Conservation (phyloP, 1,140 invertebrate genomes). For the Drosophila funebris region DNA sequence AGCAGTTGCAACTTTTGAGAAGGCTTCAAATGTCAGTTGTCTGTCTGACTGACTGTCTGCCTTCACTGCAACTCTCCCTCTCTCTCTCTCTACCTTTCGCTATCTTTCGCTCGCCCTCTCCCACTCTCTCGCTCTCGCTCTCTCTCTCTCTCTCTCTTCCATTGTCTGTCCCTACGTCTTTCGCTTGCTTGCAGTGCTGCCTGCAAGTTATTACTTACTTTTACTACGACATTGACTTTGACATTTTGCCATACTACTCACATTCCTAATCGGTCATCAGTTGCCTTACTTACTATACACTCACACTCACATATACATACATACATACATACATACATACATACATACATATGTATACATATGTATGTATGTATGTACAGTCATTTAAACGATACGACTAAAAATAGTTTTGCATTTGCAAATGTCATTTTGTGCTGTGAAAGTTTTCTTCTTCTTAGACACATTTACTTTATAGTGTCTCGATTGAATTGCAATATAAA, state of each 20-base stretch:
- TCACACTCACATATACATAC: background rate
- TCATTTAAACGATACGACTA: background rate
- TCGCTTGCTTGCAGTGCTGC: slow-evolving; percentile 2
- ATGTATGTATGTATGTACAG: background rate
- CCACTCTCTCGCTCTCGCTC: background rate
- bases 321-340: background rate
- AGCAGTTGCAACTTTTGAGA: background rate
- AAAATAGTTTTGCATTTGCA: background rate
- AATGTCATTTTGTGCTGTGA: background rate
- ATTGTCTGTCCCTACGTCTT: background rate
- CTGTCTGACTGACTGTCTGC: background rate
- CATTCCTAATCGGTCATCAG: slow-evolving; percentile 7
- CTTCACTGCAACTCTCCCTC: background rate
- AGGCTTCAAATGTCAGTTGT: background rate
- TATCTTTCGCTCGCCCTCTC: background rate
- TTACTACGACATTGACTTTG: slow-evolving; percentile 13
- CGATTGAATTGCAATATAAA: background rate
- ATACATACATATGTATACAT: background rate
- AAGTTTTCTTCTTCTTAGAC: too few species aligned
- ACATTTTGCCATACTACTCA: background rate
- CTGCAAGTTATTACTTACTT: slow-evolving; percentile 12
- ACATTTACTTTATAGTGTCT: background rate
- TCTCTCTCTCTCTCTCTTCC: background rate
- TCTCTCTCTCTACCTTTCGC: background rate
- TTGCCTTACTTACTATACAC: background rate